Evolutionary conservation across 2,113 vertebrate genomes (phyloP), one percentile per base, ranked within the genome.

Genomic region (Tachysurus fulvidraco): DNA sequence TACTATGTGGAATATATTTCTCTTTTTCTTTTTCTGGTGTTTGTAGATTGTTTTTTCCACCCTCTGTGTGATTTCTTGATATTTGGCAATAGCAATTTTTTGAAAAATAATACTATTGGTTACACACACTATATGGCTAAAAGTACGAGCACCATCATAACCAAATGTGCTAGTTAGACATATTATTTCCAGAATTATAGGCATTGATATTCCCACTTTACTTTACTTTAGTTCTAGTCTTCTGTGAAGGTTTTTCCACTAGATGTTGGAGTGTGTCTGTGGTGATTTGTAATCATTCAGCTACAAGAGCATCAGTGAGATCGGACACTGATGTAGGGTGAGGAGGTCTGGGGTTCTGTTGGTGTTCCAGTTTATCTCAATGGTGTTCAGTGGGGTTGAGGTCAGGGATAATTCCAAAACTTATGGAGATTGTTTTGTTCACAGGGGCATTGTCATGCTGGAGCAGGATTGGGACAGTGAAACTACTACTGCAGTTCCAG

Each of bases 1-100:
- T n/a, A 76, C n/a, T 3, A 5, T 36, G 50, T 36, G 8, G 54
- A 59, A 36, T 64, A 62, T 80, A 88, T 83, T 83, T 84, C 44
- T 73, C 25, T 62, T 83, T 65, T 81, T 74, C 50, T 87, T n/a
- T 50, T 67, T 14, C n/a, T 14, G 25, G 57, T n/a, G 7, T 14
- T n/a, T 55, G 23, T 14, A 59, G 23, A 59, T 28, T 52, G n/a
- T n/a, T n/a, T 76, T 36, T 59, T 50, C 25, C 6, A 1, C 9
- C 0, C 11, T 28, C 65, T 16, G 23, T 73, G 13, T 82, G 67
- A 82, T 82, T 86, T 52, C 74, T 74, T n/a, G n/a, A n/a, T n/a
- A n/a, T n/a, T n/a, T n/a, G n/a, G n/a, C n/a, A n/a, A n/a, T n/a
- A n/a, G n/a, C 46, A 46, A 23, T 85, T 78, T 77, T 65, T 41